Conservation (phyloP, 2,888 invertebrate genomes). For the Cantharis lateralis region DNA sequence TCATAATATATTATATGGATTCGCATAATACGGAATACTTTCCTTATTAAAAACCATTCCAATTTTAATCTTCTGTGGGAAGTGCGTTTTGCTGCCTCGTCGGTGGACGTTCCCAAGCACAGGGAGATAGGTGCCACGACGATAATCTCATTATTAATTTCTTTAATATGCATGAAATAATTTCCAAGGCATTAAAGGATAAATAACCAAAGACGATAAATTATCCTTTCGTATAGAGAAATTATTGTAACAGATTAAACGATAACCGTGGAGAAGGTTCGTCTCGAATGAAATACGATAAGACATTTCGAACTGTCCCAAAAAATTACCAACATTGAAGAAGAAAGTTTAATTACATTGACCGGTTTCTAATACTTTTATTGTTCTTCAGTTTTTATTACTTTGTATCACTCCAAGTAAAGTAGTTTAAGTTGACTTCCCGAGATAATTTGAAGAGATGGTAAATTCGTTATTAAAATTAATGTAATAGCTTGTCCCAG, state of each 20-base stretch:
- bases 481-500: constrained; percentile 1
- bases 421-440: not conserved
- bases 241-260: not conserved
- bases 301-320: not conserved
- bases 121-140: not conserved
- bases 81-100: not conserved
- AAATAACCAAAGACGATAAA: not conserved
- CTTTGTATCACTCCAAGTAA: not conserved
- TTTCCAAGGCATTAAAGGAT: not conserved
- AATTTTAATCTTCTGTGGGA: not conserved
- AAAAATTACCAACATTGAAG: not conserved
- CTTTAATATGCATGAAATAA: not conserved
- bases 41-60: not conserved
- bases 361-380: not conserved
- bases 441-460: not conserved
- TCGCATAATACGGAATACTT: not conserved
- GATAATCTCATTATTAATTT: not conserved
- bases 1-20: not conserved
- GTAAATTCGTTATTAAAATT: not conserved
- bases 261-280: not conserved
- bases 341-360: not conserved
- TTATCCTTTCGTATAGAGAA: not conserved
- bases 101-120: not conserved
- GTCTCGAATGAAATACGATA: not conserved
- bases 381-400: not conserved